Conservation (phyloP, 1,140 invertebrate genomes). For the Leucophenga varia region DNA sequence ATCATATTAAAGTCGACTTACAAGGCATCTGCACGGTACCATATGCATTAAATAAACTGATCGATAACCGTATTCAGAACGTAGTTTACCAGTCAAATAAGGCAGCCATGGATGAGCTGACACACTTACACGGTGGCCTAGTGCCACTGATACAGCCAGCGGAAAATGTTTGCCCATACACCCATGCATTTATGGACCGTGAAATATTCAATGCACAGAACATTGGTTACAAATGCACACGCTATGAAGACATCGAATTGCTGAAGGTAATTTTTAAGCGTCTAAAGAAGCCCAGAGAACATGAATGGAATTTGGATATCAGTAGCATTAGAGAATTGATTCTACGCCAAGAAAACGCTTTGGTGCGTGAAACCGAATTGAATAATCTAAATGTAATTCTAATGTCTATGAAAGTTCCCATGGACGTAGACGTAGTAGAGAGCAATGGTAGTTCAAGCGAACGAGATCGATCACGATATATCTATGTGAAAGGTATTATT, state of each 20-base stretch:
- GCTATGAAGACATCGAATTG: conserved; percentile 14
- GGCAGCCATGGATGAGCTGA: conserved; percentile 7
- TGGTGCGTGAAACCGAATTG: conserved; percentile 6
- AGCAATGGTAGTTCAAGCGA: conserved; percentile 8
- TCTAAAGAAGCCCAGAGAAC: conserved; percentile 13
- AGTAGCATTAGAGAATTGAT: conserved; percentile 4
- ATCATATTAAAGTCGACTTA: conserved; percentile 5
- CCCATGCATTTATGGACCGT: conserved; percentile 8
- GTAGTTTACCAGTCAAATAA: conserved; percentile 11
- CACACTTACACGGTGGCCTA: not conserved
- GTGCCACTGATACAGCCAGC: not conserved
- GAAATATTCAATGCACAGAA: conserved; percentile 13
- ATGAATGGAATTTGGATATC: conserved; percentile 6
- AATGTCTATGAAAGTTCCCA: not conserved
- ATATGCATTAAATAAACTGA: too few species aligned
- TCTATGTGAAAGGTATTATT: conserved; percentile 11
- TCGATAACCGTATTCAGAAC: too few species aligned
- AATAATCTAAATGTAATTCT: conserved; percentile 5
- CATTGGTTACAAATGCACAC: conserved; percentile 12
- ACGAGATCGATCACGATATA: conserved; percentile 4
- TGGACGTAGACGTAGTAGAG: not conserved
- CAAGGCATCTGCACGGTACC: conserved; percentile 8
- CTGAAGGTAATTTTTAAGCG: conserved; percentile 11
- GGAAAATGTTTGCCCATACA: conserved; percentile 9
- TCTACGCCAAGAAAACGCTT: not conserved